Percentiles rank a stretch among this genome's conserved stretches.
phyloP scores from a whole-genome alignment of 2,113 vertebrate genomes.

The Plectropomus leopardus region DNA sequence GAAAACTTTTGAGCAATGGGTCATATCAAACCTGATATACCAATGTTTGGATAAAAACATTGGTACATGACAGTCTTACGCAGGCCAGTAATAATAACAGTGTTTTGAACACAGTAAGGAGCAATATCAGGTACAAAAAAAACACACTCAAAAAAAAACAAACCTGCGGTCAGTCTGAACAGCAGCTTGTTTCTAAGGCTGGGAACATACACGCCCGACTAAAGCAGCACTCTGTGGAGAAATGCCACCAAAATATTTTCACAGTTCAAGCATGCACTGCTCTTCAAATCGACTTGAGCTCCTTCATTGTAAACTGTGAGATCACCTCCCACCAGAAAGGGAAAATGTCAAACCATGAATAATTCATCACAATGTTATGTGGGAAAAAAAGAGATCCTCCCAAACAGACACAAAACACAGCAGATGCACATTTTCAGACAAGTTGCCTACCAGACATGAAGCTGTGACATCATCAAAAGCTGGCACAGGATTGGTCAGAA shows the following conservation, averaged over 20 bases:
- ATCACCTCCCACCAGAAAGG: slow-evolving; percentile 25
- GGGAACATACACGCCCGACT: background rate
- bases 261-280: background rate
- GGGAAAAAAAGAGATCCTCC: slow-evolving; percentile 49
- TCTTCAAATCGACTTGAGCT: slow-evolving; percentile 5
- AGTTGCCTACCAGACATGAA: background rate
- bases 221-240: background rate
- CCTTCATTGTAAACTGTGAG: slow-evolving; percentile 17
- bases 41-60: background rate
- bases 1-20: no score
- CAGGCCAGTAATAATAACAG: background rate
- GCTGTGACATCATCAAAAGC: slow-evolving; percentile 5
- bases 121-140: background rate
- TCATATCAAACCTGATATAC: background rate
- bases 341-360: slow-evolving; percentile 73
- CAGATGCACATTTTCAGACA: slow-evolving; percentile 22
- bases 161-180: background rate
- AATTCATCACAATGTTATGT: slow-evolving; percentile 60
- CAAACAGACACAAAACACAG: slow-evolving; percentile 32
- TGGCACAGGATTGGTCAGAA: background rate
- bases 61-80: no score
- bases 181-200: background rate
- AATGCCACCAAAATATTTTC: slow-evolving; percentile 9
- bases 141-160: no score
- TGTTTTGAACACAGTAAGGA: background rate